Conservation (phyloP, 2,797 vertebrate species). For the Ataeniobius toweri region DNA sequence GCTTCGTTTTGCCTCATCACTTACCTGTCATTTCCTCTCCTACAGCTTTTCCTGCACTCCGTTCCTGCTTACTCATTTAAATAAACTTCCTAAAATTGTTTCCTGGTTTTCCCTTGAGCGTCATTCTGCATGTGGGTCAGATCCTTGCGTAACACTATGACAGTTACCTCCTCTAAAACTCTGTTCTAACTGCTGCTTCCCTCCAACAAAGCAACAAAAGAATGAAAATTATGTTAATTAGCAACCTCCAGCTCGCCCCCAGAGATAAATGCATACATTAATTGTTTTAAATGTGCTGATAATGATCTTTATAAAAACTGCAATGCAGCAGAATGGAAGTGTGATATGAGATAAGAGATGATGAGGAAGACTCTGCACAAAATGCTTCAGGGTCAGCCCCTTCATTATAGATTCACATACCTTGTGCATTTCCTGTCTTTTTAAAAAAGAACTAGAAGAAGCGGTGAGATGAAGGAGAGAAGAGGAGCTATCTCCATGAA, state of each 20-base stretch:
- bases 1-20: too few species aligned
- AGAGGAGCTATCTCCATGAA: neutral
- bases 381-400: constrained; percentile 22
- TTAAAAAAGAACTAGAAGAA: neutral
- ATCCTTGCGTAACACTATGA: too few species aligned
- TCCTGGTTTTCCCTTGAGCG: too few species aligned
- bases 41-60: too few species aligned
- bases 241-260: constrained; percentile 52
- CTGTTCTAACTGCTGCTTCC: neutral
- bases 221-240: constrained; percentile 56
- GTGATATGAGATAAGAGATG: constrained; percentile 5
- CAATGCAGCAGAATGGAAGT: constrained; percentile 53
- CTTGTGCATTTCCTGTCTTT: neutral
- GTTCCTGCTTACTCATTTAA: too few species aligned
- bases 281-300: constrained; percentile 75
- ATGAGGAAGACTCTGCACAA: neutral
- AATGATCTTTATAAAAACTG: constrained; percentile 63
- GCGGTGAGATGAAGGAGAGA: neutral
- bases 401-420: constrained; percentile 12
- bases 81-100: too few species aligned
- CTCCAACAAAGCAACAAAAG: constrained; percentile 36
- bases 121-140: too few species aligned
- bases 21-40: too few species aligned
- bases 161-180: neutral
- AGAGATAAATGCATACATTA: constrained; percentile 64